phyloP scores from a whole-genome alignment of 2,113 vertebrate species.

The Prunella fulvescens region DNA sequence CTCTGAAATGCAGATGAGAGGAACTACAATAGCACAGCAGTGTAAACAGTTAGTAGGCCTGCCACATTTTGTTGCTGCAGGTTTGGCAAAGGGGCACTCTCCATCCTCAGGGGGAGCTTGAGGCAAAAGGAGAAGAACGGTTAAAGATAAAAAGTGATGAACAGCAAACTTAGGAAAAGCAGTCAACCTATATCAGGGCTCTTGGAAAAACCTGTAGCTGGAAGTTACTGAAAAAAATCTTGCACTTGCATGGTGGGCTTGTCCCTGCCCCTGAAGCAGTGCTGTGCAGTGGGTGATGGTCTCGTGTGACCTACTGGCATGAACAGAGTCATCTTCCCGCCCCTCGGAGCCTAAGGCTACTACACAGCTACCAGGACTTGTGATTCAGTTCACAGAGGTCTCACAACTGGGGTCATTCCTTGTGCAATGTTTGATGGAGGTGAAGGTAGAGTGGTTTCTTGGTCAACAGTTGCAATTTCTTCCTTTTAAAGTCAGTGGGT shows the following conservation, averaged over 20 bases:
- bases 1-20: background rate
- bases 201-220: conserved; percentile 52
- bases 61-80: conserved; percentile 70
- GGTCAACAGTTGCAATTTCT: conserved; percentile 95
- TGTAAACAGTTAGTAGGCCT: conserved; percentile 45
- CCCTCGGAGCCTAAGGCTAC: conserved; percentile 23
- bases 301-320: conserved; percentile 13
- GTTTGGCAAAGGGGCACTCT: conserved; percentile 22
- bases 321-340: background rate
- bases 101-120: background rate
- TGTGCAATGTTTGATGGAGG: conserved; percentile 94
- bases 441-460: conserved; percentile 99
- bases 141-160: conserved; percentile 21
- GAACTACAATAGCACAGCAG: conserved; percentile 3
- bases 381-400: conserved; percentile 48
- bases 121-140: background rate
- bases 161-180: conserved; percentile 53
- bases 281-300: conserved; percentile 41
- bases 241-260: background rate
- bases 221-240: conserved; percentile 29
- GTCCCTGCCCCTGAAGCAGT: conserved; percentile 15
- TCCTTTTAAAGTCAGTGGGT: conserved; percentile 98
- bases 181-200: conserved; percentile 43
- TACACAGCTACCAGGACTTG: conserved; percentile 48
- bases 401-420: conserved; percentile 79